Evolutionary conservation across 2,888 invertebrate genomes (phyloP).

Genomic region (Cheilosia variabilis): DNA sequence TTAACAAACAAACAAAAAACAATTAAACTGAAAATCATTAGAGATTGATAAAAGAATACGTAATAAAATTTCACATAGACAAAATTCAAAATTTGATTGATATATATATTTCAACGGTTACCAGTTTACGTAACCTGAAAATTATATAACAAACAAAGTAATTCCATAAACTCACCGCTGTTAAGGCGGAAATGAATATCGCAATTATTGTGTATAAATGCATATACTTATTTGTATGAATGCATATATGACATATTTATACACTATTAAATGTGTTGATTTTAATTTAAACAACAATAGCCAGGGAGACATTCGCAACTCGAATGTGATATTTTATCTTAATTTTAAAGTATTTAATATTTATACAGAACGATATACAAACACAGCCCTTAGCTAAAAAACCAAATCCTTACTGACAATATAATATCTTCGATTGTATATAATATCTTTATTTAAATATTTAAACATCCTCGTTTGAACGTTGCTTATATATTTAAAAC

Average conservation of each 20-base stretch:
- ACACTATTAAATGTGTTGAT: constrained; percentile 67
- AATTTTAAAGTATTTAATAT: constrained; percentile 78
- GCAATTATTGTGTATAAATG: constrained; percentile 2
- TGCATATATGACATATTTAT: neutral
- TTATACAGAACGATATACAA: constrained; percentile 76
- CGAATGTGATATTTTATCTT: constrained; percentile 83
- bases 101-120: constrained; percentile 76
- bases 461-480: constrained; percentile 56
- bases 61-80: neutral
- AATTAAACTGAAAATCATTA: constrained; percentile 80
- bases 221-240: neutral
- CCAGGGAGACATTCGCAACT: constrained; percentile 83
- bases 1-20: constrained; percentile 77
- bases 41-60: neutral
- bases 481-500: constrained; percentile 17
- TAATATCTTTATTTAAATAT: constrained; percentile 26
- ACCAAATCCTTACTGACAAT: constrained; percentile 57
- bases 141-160: constrained; percentile 9
- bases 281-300: constrained; percentile 83
- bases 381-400: constrained; percentile 47
- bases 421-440: constrained; percentile 49
- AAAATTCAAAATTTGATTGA: constrained; percentile 80
- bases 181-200: constrained; percentile 14
- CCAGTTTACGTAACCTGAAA: neutral
- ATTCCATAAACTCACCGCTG: constrained; percentile 14